These are phyloP conservation scores for Xylota segnis DNA, from an alignment of 2,888 invertebrate species.

Conservation along the genomic window DNA sequence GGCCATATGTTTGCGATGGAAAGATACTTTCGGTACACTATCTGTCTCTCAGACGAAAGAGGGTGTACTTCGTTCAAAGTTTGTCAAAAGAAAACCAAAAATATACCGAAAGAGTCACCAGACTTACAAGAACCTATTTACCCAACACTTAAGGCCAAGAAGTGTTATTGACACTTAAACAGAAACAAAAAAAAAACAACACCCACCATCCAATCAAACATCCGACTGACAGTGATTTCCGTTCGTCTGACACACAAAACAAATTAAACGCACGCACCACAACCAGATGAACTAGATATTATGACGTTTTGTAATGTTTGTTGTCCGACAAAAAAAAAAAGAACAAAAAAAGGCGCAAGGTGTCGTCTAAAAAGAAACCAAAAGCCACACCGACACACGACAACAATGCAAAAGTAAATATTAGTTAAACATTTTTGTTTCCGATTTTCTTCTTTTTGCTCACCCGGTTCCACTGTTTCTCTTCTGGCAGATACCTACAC, in stretches of 20 bases:
- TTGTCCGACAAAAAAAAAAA: constrained; percentile 45
- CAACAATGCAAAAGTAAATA: constrained; percentile 64
- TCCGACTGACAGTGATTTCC: constrained; percentile 70
- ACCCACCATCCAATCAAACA: constrained; percentile 71
- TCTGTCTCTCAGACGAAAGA: too few species aligned
- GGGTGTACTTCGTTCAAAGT: too few species aligned
- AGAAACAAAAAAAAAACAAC: constrained; percentile 9
- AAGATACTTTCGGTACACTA: too few species aligned
- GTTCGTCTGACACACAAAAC: constrained; percentile 61
- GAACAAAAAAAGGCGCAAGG: constrained; percentile 28
- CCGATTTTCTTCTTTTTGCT: constrained; percentile 66
- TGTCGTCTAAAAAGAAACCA: constrained; percentile 43
- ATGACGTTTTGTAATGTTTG: constrained; percentile 58
- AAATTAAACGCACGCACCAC: constrained; percentile 40
- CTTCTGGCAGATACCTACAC: constrained; percentile 19
- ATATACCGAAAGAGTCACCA: neutral
- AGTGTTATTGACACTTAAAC: constrained; percentile 44
- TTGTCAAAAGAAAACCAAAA: neutral
- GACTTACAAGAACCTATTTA: neutral
- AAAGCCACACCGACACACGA: constrained; percentile 65
- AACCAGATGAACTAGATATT: constrained; percentile 38
- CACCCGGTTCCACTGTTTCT: constrained; percentile 49
- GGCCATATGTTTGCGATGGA: too few species aligned
- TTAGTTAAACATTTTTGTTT: constrained; percentile 79
- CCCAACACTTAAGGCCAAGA: constrained; percentile 21